Conservation (phyloP, 2,113 vertebrate genomes). For the Atrichornis clamosus region DNA sequence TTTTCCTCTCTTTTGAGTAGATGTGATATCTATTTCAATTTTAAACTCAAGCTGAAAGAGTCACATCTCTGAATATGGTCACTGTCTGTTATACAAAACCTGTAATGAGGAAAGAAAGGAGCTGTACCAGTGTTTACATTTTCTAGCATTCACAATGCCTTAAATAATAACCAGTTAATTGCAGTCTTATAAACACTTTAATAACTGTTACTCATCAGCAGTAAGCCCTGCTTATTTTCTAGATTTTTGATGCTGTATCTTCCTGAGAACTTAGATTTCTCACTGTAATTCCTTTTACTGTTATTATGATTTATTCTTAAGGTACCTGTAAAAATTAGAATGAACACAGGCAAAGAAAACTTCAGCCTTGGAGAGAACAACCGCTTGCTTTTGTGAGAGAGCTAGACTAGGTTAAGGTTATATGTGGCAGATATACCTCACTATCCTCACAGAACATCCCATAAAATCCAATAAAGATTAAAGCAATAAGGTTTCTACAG, state of each 20-base stretch:
- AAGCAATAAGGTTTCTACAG: background rate
- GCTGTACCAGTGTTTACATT: background rate
- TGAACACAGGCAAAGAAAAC: background rate
- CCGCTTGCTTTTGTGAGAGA: background rate
- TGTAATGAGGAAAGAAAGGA: background rate
- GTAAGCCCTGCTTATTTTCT: background rate
- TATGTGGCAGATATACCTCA: background rate
- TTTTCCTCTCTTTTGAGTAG: background rate
- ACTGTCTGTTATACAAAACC: background rate
- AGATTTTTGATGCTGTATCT: background rate
- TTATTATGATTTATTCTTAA: background rate
- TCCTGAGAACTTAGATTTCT: background rate
- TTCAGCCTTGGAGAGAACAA: background rate
- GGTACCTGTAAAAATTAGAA: background rate
- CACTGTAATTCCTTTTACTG: background rate
- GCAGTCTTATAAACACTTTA: background rate
- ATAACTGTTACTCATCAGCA: background rate
- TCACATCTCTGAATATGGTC: background rate
- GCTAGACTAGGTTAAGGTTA: background rate
- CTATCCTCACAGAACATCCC: background rate
- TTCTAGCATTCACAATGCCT: background rate
- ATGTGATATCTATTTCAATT: background rate
- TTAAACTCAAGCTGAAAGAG: background rate
- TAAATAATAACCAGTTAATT: background rate
- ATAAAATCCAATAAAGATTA: background rate